Evolutionary conservation across 2,113 vertebrate species (phyloP).

Genomic region (Daubentonia madagascariensis): DNA sequence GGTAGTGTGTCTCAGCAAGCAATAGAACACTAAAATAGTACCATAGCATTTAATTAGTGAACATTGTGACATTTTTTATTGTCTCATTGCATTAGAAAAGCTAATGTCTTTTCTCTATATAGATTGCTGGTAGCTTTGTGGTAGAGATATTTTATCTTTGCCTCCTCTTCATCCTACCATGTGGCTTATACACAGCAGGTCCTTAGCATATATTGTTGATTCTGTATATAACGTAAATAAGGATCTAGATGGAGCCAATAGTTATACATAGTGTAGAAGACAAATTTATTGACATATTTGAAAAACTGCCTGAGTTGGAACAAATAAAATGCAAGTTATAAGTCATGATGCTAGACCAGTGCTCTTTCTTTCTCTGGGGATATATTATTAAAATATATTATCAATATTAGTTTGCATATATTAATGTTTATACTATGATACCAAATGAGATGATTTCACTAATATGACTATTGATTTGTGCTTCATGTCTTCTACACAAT

Average conservation of each 20-base stretch:
- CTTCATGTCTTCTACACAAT: background rate
- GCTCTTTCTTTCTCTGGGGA: background rate
- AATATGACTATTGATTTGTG: background rate
- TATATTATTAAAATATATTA: background rate
- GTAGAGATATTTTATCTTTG: background rate
- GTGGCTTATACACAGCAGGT: background rate
- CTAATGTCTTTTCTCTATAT: background rate
- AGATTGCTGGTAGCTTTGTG: background rate
- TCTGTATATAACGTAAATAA: background rate
- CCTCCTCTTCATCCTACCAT: background rate
- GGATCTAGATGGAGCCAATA: background rate
- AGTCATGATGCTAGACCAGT: background rate
- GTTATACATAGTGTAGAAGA: background rate
- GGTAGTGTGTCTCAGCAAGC: background rate
- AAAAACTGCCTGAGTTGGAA: background rate
- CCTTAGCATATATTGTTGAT: background rate
- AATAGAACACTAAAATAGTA: background rate
- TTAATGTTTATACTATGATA: background rate
- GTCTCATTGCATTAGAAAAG: background rate
- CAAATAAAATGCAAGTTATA: background rate
- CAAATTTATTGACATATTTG: background rate
- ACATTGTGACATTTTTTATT: background rate
- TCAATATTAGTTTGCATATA: background rate
- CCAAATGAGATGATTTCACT: background rate
- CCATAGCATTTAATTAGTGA: background rate